A percentile compares a stretch with the other conserved stretches of the same genome.
phyloP scores from a whole-genome alignment of 2,797 vertebrate genomes.

The Molossus alvarezi region DNA sequence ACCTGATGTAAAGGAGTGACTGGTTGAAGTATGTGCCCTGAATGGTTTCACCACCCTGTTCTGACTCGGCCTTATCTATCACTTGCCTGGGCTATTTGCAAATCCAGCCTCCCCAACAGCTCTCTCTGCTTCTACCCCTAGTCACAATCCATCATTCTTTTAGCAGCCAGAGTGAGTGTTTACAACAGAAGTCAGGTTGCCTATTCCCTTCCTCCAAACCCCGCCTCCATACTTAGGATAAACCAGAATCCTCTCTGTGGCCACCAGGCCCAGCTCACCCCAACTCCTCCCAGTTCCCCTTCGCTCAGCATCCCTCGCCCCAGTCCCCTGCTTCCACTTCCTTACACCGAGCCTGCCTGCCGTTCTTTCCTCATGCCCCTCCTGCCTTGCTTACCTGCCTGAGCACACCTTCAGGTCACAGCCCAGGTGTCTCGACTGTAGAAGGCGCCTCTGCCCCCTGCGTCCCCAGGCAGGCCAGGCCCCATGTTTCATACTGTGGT shows the following conservation, averaged over 20 bases:
- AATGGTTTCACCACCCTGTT: too few species aligned
- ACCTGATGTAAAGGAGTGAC: neutral
- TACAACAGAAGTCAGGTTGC: neutral
- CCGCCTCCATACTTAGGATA: neutral
- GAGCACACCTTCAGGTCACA: fast-evolving
- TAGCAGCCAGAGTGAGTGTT: neutral
- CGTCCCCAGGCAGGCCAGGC: neutral
- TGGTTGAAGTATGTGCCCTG: neutral
- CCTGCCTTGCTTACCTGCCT: neutral
- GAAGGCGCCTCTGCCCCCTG: neutral
- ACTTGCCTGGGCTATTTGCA: neutral
- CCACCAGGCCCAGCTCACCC: neutral
- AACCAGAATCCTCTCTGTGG: neutral
- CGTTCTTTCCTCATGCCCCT: too few species aligned
- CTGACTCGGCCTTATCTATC: neutral
- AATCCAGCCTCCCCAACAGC: neutral
- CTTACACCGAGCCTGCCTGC: fast-evolving
- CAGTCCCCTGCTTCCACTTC: neutral
- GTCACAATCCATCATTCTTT: neutral
- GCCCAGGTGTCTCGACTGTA: neutral
- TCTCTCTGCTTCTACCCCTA: neutral
- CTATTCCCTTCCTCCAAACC: neutral
- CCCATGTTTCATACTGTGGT: neutral
- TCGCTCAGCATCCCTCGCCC: neutral
- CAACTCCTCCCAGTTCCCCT: neutral